phyloP scores from a whole-genome alignment of 2,888 invertebrate species.

The Cotesia congregata region DNA sequence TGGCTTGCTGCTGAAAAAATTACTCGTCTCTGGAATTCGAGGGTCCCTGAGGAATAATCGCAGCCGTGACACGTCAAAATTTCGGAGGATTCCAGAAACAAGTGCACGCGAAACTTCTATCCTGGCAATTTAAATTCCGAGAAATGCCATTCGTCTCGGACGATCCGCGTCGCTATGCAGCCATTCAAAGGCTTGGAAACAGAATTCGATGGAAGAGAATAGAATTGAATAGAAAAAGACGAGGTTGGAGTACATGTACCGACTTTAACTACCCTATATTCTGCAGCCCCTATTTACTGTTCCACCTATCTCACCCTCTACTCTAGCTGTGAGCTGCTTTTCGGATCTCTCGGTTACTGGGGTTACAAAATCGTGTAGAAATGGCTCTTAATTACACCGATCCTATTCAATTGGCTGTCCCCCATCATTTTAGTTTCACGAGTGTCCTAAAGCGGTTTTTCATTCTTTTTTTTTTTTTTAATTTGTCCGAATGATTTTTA shows the following conservation, averaged over 20 bases:
- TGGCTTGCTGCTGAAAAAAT: constrained; percentile 14
- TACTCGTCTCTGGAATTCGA: constrained; percentile 18
- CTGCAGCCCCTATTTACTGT: constrained; percentile 59
- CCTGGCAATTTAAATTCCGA: constrained; percentile 63
- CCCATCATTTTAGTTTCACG: constrained; percentile 53
- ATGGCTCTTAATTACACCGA: constrained; percentile 71
- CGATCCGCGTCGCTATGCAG: background rate
- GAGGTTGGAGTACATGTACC: constrained; percentile 11
- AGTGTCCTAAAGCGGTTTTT: constrained; percentile 59
- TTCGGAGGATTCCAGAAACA: constrained; percentile 42
- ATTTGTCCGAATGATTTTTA: constrained; percentile 8
- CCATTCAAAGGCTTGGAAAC: too few relatives aligned
- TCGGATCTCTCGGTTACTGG: background rate
- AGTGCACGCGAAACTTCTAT: constrained; percentile 46
- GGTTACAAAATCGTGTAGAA: constrained; percentile 65
- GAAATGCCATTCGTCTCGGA: constrained; percentile 34
- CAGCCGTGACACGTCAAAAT: constrained; percentile 41
- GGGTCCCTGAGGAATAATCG: background rate
- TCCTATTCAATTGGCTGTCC: constrained; percentile 66
- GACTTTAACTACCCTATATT: constrained; percentile 35
- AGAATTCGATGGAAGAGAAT: background rate
- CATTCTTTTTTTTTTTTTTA: constrained; percentile 26
- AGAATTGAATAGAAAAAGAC: constrained; percentile 24
- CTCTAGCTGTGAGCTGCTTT: background rate
- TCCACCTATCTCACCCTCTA: constrained; percentile 53